phyloP scores from a whole-genome alignment of 2,888 invertebrate genomes.

The Andrena minutula region DNA sequence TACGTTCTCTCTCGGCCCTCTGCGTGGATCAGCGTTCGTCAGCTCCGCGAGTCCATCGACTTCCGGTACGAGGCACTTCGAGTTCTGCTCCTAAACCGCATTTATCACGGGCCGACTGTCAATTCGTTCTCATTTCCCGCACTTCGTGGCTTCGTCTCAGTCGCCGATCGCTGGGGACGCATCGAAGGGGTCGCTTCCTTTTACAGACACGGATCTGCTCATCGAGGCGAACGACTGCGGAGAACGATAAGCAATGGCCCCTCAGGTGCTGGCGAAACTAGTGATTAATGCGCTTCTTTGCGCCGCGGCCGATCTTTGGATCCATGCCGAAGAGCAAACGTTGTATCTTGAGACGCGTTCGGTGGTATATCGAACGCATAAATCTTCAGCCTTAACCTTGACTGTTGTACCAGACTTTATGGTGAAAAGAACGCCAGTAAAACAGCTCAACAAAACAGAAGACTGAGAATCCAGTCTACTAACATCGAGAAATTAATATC shows the following conservation, averaged over 20 bases:
- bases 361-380: conserved; percentile 62
- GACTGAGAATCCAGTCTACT: too few species aligned
- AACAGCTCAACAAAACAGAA: not conserved
- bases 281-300: conserved; percentile 26
- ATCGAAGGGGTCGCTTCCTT: conserved; percentile 9
- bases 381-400: conserved; percentile 72
- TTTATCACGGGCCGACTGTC: conserved; percentile 67
- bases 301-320: conserved; percentile 63
- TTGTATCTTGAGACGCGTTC: conserved; percentile 56
- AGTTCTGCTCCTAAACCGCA: conserved; percentile 74
- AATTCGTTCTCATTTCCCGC: conserved; percentile 38
- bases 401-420: not conserved
- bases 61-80: conserved; percentile 71
- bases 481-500: not conserved
- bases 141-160: not conserved
- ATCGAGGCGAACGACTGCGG: not conserved
- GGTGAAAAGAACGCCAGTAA: not conserved
- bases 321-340: conserved; percentile 63
- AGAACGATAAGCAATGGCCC: not conserved
- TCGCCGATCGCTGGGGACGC: conserved; percentile 6
- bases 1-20: conserved; percentile 38
- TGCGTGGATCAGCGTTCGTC: conserved; percentile 74
- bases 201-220: not conserved
- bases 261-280: not conserved
- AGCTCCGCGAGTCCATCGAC: conserved; percentile 77